Evolutionary conservation across 2,888 invertebrate genomes (phyloP), one percentile per base, ranked within the genome.

Genomic region (Napeogenes sylphis): DNA sequence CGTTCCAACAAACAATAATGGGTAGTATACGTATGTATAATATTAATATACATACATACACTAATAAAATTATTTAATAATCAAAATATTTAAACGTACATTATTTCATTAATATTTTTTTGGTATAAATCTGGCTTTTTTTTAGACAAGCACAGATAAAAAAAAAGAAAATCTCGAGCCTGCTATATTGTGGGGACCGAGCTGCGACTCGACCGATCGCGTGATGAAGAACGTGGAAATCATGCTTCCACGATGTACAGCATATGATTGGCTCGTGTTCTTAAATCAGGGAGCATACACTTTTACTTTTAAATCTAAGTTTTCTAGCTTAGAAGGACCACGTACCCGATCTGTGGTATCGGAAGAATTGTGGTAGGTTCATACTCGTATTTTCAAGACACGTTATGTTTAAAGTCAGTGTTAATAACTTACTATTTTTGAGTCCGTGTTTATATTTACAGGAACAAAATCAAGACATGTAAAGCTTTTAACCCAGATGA

Each of bases 241-340:
- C 4, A 56, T 47, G 13, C 67, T 80, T 35, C 79, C 79, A n/a
- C 61, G 47, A 2, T 76, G 75, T 55, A 61, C 69, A 0, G 64
- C 73, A 4, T 63, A 64, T 12, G 79, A 80, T 57, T 81, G 80
- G 81, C 70, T 80, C 4, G 69, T 77, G 3, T 73, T 80, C 35
- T 56, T 63, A 2, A 65, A 60, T 4, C 75, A 76, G 42, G 80
- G 80, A 1, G 76, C 76, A 0, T 79, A 81, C 47, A 70, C 76
- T 5, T 71, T 73, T 10, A 65, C 65, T 4, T 77, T 72, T 12
- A 61, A 73, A 4, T 70, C 73, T 8, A 61, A 30, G 0, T 81
- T 82, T 63, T 79, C 80, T 0, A 68, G 75, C 46, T 51, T 79
- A 4, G 64, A 68, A 10, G 66, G 58, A 55, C 78, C 81, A 2